Percentiles rank a stretch among this genome's conserved stretches.
These are phyloP conservation scores for Platysteira castanea DNA, from an alignment of 2,113 vertebrate genomes.

Conservation along the genomic window DNA sequence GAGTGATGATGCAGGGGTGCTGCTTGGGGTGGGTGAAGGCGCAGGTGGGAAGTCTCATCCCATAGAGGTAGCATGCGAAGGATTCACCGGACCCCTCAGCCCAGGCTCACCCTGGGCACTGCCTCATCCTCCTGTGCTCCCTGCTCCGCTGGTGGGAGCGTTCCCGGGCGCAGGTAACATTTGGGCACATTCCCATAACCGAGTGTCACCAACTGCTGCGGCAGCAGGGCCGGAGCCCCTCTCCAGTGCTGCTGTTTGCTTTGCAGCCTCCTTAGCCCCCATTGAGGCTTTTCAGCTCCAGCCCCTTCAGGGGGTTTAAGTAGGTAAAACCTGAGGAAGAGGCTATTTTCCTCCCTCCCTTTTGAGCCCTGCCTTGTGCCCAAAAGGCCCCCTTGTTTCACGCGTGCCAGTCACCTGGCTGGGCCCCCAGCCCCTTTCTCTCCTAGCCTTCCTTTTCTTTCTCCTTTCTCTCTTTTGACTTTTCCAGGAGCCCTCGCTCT, in stretches of 20 bases:
- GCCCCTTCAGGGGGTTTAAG: slow-evolving; percentile 70
- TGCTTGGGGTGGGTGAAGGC: rapidly evolving
- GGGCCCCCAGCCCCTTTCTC: slow-evolving; percentile 51
- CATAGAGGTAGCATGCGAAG: rapidly evolving
- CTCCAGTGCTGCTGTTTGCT: slow-evolving; percentile 70
- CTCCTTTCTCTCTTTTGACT: slow-evolving; percentile 77
- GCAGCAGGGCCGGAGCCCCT: slow-evolving; percentile 33
- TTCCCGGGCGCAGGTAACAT: slow-evolving; percentile 56
- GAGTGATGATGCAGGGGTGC: rapidly evolving
- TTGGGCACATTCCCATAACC: slow-evolving; percentile 78
- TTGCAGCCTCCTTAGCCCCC: slow-evolving; percentile 56
- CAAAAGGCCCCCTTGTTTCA: slow-evolving; percentile 78
- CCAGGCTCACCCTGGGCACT: neutral
- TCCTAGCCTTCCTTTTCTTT: slow-evolving; percentile 73
- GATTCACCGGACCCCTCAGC: too few species aligned
- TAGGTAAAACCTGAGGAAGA: slow-evolving; percentile 77
- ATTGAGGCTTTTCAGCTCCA: slow-evolving; percentile 66
- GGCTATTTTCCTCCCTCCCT: slow-evolving; percentile 73
- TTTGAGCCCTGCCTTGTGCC: slow-evolving; percentile 75
- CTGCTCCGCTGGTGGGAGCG: neutral
- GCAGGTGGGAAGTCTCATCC: neutral
- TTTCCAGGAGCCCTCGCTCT: slow-evolving; percentile 73
- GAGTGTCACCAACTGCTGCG: slow-evolving; percentile 37
- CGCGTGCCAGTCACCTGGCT: slow-evolving; percentile 89
- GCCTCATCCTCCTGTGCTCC: rapidly evolving